Percentiles rank a stretch among this genome's conserved stretches.
phyloP scores from a whole-genome alignment of 2,888 invertebrate genomes.

The Tiphia femorata region DNA sequence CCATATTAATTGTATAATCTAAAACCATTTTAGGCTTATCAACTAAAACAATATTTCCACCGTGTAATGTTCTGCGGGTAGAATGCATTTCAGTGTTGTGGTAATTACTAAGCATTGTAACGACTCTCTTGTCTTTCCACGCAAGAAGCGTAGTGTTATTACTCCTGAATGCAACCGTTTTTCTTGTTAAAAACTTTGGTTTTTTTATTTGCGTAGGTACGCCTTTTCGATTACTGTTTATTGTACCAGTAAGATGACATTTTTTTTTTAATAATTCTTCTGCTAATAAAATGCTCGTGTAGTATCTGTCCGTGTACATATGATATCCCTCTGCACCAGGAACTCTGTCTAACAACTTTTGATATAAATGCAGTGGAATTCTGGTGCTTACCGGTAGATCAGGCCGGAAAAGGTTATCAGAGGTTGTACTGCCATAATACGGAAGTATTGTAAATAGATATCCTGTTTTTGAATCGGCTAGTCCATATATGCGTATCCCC shows the following conservation, averaged over 20 bases:
- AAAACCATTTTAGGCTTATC: constrained; percentile 18
- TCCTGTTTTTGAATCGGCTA: constrained; percentile 30
- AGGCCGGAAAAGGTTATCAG: constrained; percentile 28
- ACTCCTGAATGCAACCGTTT: constrained; percentile 19
- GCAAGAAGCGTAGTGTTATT: constrained; percentile 16
- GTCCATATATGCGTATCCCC: constrained; percentile 24
- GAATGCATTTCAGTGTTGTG: background rate
- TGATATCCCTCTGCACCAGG: constrained; percentile 39
- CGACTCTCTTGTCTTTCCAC: constrained; percentile 23
- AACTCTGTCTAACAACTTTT: constrained; percentile 24
- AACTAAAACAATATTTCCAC: constrained; percentile 12
- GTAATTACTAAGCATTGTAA: constrained; percentile 17
- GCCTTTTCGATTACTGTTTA: constrained; percentile 20
- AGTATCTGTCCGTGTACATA: constrained; percentile 37
- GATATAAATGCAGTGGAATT: constrained; percentile 30
- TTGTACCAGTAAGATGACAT: constrained; percentile 27
- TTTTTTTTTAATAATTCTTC: constrained; percentile 34
- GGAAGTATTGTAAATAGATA: constrained; percentile 41
- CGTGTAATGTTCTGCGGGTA: constrained; percentile 15
- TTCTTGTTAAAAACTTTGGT: constrained; percentile 20
- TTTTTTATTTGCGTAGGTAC: constrained; percentile 17
- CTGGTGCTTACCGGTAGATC: constrained; percentile 34
- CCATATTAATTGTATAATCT: constrained; percentile 36
- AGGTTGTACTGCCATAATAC: constrained; percentile 37
- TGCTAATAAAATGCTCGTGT: constrained; percentile 31